Percentiles rank a stretch among this genome's conserved stretches.
These are phyloP conservation scores for Ernsta delagoae DNA, from an alignment of 2,888 invertebrate species.

Conservation along the genomic window DNA sequence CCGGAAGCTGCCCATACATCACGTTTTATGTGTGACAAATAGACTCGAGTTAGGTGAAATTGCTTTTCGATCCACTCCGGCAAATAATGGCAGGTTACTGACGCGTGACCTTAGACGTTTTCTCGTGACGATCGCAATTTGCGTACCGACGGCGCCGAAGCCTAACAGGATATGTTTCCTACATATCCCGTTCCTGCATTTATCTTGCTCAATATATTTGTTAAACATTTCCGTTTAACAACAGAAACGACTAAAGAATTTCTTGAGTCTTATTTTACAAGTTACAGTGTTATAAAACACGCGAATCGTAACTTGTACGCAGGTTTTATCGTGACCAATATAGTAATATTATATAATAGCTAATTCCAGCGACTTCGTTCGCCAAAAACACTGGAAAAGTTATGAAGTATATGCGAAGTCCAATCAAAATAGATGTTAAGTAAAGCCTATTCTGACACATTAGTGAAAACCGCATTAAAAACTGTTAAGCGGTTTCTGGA, in stretches of 20 bases:
- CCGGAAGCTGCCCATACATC: slow-evolving; percentile 68
- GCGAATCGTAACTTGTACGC: slow-evolving; percentile 10
- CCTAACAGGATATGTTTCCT: slow-evolving; percentile 1
- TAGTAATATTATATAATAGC: slow-evolving; percentile 16
- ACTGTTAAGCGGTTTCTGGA: too few relatives aligned
- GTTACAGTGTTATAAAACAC: slow-evolving; percentile 14
- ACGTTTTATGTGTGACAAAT: slow-evolving; percentile 83
- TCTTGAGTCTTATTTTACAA: slow-evolving; percentile 36
- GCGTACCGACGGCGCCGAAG: slow-evolving; percentile 49
- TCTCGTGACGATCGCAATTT: slow-evolving; percentile 74
- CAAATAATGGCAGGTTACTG: slow-evolving; percentile 80
- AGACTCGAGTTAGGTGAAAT: slow-evolving; percentile 79
- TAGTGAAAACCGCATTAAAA: too few relatives aligned
- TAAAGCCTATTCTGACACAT: too few relatives aligned
- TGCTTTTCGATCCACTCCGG: slow-evolving; percentile 81
- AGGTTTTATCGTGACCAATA: slow-evolving; percentile 24
- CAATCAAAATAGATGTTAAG: too few relatives aligned
- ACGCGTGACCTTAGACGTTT: slow-evolving; percentile 74
- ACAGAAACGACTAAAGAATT: slow-evolving; percentile 46
- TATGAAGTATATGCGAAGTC: too few relatives aligned
- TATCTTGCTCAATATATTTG: background rate
- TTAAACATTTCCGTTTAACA: background rate
- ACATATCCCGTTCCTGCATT: slow-evolving; percentile 3
- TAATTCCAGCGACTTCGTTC: too few relatives aligned
- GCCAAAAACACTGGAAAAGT: too few relatives aligned